A percentile compares a stretch with the other conserved stretches of the same genome.
Evolutionary conservation across 2,888 invertebrate genomes (phyloP).

Genomic region (Phalangium opilio): DNA sequence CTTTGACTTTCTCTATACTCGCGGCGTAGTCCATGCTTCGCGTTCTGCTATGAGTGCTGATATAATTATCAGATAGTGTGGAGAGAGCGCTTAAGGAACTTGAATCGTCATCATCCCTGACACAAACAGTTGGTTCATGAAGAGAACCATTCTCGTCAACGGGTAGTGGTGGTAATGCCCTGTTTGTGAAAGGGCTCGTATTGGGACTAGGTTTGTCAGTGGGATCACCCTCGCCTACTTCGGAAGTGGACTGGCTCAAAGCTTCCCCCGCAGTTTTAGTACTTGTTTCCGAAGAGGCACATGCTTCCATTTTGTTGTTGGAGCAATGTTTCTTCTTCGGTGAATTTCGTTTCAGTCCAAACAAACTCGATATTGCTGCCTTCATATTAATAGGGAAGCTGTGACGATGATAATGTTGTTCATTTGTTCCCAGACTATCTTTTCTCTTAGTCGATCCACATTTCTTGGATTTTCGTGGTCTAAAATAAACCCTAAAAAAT

Average conservation of each 20-base stretch:
- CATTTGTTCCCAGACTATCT: neutral
- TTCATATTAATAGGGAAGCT: conserved; percentile 19
- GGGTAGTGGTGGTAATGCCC: conserved; percentile 22
- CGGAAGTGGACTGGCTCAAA: conserved; percentile 2
- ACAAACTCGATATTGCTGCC: conserved; percentile 19
- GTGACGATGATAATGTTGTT: conserved; percentile 6
- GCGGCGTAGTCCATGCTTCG: conserved; percentile 55
- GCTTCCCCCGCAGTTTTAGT: neutral
- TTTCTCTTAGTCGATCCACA: neutral
- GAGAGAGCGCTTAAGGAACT: conserved; percentile 10
- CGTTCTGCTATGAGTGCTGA: conserved; percentile 1
- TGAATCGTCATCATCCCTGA: conserved; percentile 10
- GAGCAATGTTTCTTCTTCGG: neutral
- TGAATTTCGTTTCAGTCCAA: conserved; percentile 14
- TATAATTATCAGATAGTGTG: conserved; percentile 5
- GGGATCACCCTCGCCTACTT: conserved; percentile 16
- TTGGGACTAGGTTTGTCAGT: conserved; percentile 16
- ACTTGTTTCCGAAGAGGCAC: neutral
- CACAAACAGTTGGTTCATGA: neutral
- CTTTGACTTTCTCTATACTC: conserved; percentile 83
- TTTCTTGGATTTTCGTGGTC: neutral
- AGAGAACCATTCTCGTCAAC: neutral
- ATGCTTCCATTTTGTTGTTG: neutral
- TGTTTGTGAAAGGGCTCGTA: conserved; percentile 21
- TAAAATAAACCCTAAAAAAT: neutral